A percentile compares a stretch with the other conserved stretches of the same genome.
Conservation (phyloP, 2,113 vertebrate genomes). For the human (Homo sapiens) region GRCh38 chr4:9989501-9990000, state of each 20-base stretch:
- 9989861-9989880: neutral
- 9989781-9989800: neutral
- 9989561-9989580: neutral
- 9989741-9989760: neutral
- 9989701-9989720: neutral
- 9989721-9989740: neutral
- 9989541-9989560: neutral
- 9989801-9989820: neutral
- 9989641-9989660: neutral
- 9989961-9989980: neutral
- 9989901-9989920: neutral
- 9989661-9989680: neutral
- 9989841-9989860: neutral
- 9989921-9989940: neutral
- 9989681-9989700: neutral
- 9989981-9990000: neutral
- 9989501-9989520: too few species aligned
- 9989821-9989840: neutral
- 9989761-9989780: neutral
- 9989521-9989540: rapidly evolving
- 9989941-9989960: neutral
- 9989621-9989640: neutral
- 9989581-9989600: neutral
- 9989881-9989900: neutral
- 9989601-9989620: neutral